A percentile compares a stretch with the other conserved stretches of the same genome.
Evolutionary conservation across 2,113 vertebrate genomes (phyloP).

Genomic region (Dromaius novaehollandiae): DNA sequence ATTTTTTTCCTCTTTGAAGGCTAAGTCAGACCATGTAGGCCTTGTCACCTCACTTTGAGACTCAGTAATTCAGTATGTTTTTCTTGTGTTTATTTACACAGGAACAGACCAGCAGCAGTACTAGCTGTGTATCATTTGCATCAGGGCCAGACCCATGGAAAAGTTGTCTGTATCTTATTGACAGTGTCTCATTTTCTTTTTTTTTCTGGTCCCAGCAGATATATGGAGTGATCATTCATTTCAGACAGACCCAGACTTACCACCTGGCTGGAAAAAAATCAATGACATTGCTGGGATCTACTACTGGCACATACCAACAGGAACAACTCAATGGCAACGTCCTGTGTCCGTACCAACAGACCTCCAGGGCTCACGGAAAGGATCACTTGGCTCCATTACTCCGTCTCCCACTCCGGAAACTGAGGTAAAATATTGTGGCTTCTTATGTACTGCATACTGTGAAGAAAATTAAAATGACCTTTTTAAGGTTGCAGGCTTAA

Average conservation of each 20-base stretch:
- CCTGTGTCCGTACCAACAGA: slow-evolving; percentile 80
- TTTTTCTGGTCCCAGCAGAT: slow-evolving; percentile 77
- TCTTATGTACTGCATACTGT: background rate
- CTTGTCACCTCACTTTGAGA: background rate
- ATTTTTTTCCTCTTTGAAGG: background rate
- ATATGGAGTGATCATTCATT: slow-evolving; percentile 92
- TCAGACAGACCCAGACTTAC: slow-evolving; percentile 93
- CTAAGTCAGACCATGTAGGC: background rate
- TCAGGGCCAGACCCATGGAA: background rate
- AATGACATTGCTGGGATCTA: slow-evolving; percentile 89
- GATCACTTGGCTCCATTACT: slow-evolving; percentile 88
- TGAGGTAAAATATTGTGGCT: slow-evolving; percentile 80
- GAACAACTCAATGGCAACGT: slow-evolving; percentile 91
- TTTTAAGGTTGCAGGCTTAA: slow-evolving; percentile 14
- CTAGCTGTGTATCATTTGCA: background rate
- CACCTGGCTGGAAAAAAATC: slow-evolving; percentile 94
- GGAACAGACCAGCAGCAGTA: background rate
- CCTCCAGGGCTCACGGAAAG: slow-evolving; percentile 81
- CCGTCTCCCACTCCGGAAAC: slow-evolving; percentile 92
- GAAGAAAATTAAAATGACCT: background rate
- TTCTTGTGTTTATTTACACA: background rate
- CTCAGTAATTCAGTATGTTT: background rate
- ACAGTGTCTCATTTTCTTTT: background rate
- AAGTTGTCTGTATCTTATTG: background rate
- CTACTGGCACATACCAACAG: slow-evolving; percentile 96